Base-by-base conservation (phyloP, 2,888 invertebrate genomes). In the Drosophila acutilabella region DNA sequence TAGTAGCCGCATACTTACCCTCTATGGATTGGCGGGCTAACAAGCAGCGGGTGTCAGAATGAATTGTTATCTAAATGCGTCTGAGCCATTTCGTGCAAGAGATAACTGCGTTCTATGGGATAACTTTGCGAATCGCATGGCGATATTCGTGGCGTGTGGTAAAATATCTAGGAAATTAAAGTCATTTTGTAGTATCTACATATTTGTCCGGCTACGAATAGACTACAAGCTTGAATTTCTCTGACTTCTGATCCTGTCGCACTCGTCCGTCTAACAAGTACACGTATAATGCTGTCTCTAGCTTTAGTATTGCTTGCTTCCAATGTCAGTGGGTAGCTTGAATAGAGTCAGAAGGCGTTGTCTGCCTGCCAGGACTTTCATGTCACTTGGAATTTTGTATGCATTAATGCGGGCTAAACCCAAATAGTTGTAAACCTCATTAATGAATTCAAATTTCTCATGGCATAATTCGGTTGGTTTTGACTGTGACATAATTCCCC, bases 381-480 rank as follows among this genome's bases (percentile, higher is more conserved):
- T 30, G 11, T 64, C 64, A 14, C 41, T 64, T 13, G 75, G 62
- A 54, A 86, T 66, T 20, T 78, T 78, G 73, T 81, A 92, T 62
- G 79, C 79, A 79, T 91, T 90, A 42, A 89, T 74, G 74, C 90
- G 87, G n/a, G 92, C 88, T 64, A 92, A 56, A 4, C 89, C 92
- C 26, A 92, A 54, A 7, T 88, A 86, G 71, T 92, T 92, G 58
- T 90, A 92, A 23, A 92, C 90, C 74, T 92, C 92, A 71, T 91
- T 91, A 20, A 90, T 82, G 60, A 91, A 92, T 73, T 92, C 91
- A 73, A 91, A 92, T 71, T 91, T 92, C 89, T n/a, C 92, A 90
- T 8, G 92, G 92, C 91, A 92, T 91, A 3, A 92, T 81, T 14
- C 92, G 91, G 36, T 83, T 64, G 0, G 92, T 92, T 70, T 92